Evolutionary conservation across 2,888 invertebrate species (phyloP).

Genomic region (Clitarchus hookeri): DNA sequence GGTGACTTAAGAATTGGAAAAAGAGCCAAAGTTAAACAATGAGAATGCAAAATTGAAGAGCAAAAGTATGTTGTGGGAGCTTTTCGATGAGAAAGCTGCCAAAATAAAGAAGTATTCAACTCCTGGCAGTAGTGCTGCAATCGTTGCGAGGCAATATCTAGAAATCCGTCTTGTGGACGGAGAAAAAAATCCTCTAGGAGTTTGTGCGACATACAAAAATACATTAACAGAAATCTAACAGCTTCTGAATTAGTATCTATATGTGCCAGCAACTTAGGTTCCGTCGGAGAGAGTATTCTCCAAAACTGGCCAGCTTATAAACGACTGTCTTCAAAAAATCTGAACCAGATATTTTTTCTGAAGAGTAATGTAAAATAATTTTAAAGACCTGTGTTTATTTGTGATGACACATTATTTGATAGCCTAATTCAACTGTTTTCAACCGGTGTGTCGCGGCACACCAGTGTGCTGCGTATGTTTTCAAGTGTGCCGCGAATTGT

Average conservation of each 20-base stretch:
- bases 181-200: no score
- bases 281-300: constrained; percentile 11
- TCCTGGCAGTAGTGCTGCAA: no score
- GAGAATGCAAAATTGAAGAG: not conserved
- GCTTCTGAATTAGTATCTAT: not conserved
- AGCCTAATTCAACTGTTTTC: no score
- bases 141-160: no score
- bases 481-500: no score
- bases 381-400: no score
- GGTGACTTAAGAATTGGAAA: not conserved
- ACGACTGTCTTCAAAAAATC: not conserved
- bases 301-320: not conserved
- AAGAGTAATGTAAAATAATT: no score
- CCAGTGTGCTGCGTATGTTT: no score
- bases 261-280: not conserved
- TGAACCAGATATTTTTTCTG: not conserved
- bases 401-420: no score
- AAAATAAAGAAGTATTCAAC: not conserved
- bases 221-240: not conserved
- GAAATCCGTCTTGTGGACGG: no score
- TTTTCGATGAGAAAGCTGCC: not conserved
- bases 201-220: not conserved
- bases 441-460: no score
- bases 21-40: not conserved
- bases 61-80: not conserved